A percentile compares a stretch with the other conserved stretches of the same genome.
Conservation (phyloP, 2,113 vertebrate species). For the Lophius piscatorius region DNA sequence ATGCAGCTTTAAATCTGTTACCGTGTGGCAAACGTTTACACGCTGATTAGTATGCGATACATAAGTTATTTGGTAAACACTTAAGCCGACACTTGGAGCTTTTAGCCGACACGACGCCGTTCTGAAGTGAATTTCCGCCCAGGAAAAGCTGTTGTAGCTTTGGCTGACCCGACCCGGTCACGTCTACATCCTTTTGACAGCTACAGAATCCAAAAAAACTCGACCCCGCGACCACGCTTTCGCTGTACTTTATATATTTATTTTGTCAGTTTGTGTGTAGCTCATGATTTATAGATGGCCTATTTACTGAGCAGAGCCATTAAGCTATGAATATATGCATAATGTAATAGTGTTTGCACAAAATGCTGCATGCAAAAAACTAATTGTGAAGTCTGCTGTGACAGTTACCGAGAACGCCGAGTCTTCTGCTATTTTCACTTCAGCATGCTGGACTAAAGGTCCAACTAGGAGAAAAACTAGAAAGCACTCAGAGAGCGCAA, state of each 20-base stretch:
- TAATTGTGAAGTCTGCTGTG: background rate
- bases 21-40: conserved; percentile 58
- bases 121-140: background rate
- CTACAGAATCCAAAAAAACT: background rate
- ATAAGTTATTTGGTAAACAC: conserved; percentile 52
- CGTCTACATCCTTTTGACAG: background rate
- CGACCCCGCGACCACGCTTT: too few relatives aligned
- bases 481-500: too few relatives aligned
- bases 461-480: too few relatives aligned
- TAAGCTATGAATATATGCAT: conserved; percentile 62
- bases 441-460: too few relatives aligned
- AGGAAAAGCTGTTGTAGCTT: background rate
- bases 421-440: background rate
- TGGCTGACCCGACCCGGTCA: background rate
- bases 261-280: conserved; percentile 42
- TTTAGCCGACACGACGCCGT: background rate
- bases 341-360: conserved; percentile 45
- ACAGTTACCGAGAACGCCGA: background rate
- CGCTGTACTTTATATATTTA: conserved; percentile 38
- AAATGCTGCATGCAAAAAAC: conserved; percentile 22
- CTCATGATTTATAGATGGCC: conserved; percentile 53
- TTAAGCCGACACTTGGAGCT: conserved; percentile 35
- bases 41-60: conserved; percentile 45
- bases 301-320: conserved; percentile 45
- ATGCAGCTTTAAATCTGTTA: conserved; percentile 44